Base-by-base conservation (phyloP, 1,140 invertebrate species). In the Penaeus vannamei region DNA sequence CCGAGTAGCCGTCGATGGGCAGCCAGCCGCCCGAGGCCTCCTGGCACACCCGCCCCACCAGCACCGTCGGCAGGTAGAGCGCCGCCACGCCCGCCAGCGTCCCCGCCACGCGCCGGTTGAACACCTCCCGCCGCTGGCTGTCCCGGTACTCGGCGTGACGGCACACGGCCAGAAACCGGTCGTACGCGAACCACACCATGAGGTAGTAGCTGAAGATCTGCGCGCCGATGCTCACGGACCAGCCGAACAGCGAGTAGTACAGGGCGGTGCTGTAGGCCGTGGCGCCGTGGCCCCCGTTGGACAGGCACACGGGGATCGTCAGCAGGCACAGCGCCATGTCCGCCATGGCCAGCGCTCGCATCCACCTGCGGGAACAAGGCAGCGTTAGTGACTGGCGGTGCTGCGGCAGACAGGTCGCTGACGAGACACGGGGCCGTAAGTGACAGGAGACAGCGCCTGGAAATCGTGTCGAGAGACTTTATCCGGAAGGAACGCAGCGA, bases 131-230 rank as follows among this genome's bases (percentile, higher is more conserved):
- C n/a, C 29, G 53, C 82, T 84, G 87, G 72, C 82, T 89, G 69
- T 29, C 26, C 22, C 53, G 82, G 87, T 85, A 89, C 82, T 62
- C 36, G 22, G 42, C 53, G 60, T 89, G 87, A 60, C 72, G 61
- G 23, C 87, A 89, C 60, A 89, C 82, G 66, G 87, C 87, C 59
- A 89, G 87, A 66, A 62, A 89, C 12, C 87, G 59, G 22, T 89
- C 87, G 60, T 77, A 85, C 60, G 87, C 87, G 76, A 89, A 89
- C 87, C 82, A 84, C 2, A 81, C 64, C 87, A 89, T 89, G 20
- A 89, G 87, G 82, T 89, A 89, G 72, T 84, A 89, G 60, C 87
- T 89, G 72, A 89, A 60, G 69, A 85, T 89, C 87, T 89, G 87
- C 20, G 82, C 26, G 29, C 42, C 82, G 36, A 89, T 89, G 87